phyloP scores from a whole-genome alignment of 1,140 invertebrate species.

The Trichoplusia ni region DNA sequence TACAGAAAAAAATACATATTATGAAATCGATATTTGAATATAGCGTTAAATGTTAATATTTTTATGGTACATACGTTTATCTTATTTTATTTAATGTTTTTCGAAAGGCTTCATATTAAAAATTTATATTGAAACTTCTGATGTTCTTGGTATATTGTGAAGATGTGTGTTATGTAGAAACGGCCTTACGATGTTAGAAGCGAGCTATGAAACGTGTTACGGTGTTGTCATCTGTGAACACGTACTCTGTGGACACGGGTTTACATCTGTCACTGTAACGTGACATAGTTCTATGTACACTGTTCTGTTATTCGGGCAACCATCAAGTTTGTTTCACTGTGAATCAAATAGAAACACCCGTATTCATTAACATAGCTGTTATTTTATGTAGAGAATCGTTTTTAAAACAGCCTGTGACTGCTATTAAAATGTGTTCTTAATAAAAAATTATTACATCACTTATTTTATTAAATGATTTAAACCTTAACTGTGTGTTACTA shows the following conservation, averaged over 20 bases:
- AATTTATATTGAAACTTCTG: slow-evolving; percentile 54
- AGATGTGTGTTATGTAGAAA: slow-evolving; percentile 58
- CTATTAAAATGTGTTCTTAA: slow-evolving; percentile 77
- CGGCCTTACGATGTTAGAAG: slow-evolving; percentile 55
- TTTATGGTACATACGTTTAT: slow-evolving; percentile 39
- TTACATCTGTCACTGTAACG: slow-evolving; percentile 3
- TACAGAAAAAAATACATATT: slow-evolving; percentile 52
- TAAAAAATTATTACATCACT: slow-evolving; percentile 78
- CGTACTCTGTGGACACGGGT: neutral
- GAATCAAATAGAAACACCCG: neutral
- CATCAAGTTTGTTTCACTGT: neutral
- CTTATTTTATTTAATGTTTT: slow-evolving; percentile 35
- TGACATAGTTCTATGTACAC: neutral
- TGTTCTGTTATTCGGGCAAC: neutral
- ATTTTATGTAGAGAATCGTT: slow-evolving; percentile 37
- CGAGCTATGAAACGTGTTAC: slow-evolving; percentile 36
- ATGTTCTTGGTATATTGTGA: slow-evolving; percentile 47
- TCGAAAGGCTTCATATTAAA: slow-evolving; percentile 41
- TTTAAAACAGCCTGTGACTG: slow-evolving; percentile 63
- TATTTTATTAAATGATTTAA: slow-evolving; percentile 80
- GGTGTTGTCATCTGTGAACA: slow-evolving; percentile 32
- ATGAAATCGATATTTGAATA: slow-evolving; percentile 58
- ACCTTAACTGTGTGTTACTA: slow-evolving; percentile 39
- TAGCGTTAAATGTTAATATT: slow-evolving; percentile 53
- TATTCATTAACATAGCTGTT: slow-evolving; percentile 1